These are phyloP conservation scores for Ips nitidus DNA, from an alignment of 1,140 invertebrate species.

Conservation along the genomic window DNA sequence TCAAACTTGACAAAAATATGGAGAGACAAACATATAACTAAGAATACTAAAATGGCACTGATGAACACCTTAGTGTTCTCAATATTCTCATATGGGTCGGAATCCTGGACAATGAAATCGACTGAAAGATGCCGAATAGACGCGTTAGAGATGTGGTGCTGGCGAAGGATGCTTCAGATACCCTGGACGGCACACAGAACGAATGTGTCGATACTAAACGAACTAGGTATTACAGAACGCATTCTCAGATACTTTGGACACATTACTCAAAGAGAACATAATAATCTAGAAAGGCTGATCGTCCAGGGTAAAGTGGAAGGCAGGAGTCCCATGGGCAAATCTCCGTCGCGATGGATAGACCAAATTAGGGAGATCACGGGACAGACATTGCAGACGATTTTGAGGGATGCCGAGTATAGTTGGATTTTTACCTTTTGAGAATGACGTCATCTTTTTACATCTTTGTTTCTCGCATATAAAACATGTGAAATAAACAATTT, in stretches of 20 bases:
- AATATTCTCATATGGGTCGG: neutral
- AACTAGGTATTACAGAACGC: neutral
- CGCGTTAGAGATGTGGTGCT: slow-evolving; percentile 2
- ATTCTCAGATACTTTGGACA: neutral
- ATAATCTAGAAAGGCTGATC: neutral
- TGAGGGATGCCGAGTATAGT: neutral
- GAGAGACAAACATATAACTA: no score
- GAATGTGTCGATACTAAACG: neutral
- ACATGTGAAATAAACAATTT: no score
- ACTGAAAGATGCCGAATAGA: neutral
- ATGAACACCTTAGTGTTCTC: no score
- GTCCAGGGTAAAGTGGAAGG: neutral
- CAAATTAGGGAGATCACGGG: neutral
- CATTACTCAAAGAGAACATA: neutral
- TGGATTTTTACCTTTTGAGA: no score
- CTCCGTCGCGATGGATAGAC: neutral
- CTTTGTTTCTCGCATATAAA: no score
- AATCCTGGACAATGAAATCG: neutral
- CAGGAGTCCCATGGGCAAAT: neutral
- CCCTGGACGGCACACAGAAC: neutral
- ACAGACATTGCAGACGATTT: neutral
- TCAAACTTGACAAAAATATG: no score
- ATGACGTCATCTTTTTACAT: no score
- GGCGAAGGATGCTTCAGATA: neutral
- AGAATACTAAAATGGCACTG: no score